These are phyloP conservation scores for Caerostris extrusa DNA, from an alignment of 1,140 invertebrate genomes.

Conservation along the genomic window DNA sequence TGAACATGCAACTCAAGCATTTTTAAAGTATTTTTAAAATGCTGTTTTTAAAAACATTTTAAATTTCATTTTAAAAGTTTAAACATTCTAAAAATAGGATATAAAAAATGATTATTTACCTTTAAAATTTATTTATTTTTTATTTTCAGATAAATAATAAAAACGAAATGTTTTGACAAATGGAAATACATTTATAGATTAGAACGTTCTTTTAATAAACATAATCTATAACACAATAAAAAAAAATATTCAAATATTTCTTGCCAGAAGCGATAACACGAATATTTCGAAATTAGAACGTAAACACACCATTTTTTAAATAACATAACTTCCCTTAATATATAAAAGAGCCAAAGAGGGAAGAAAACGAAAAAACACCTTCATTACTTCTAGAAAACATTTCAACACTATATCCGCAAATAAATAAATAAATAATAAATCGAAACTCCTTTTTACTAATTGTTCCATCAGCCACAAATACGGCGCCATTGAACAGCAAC, in stretches of 20 bases:
- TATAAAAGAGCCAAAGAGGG: neutral
- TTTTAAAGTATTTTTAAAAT: too few relatives aligned
- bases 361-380: neutral
- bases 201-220: neutral
- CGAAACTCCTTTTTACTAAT: slow-evolving; percentile 29
- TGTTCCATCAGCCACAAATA: slow-evolving; percentile 58
- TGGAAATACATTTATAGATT: too few relatives aligned
- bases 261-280: neutral
- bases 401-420: neutral
- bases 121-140: too few relatives aligned
- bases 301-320: slow-evolving; percentile 23
- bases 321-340: slow-evolving; percentile 1
- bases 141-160: too few relatives aligned
- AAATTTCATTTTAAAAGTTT: too few relatives aligned
- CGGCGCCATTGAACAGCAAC: neutral
- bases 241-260: neutral
- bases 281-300: slow-evolving; percentile 29
- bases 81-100: too few relatives aligned
- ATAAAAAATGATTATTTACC: too few relatives aligned
- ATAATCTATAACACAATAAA: neutral
- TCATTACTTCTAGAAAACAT: slow-evolving; percentile 23
- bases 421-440: neutral
- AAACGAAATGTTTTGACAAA: too few relatives aligned
- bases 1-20: too few relatives aligned
- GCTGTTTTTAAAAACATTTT: too few relatives aligned